Percentiles rank a stretch among this genome's conserved stretches.
Evolutionary conservation across 2,113 vertebrate genomes (phyloP).

Genomic region (Anoura caudifer): DNA sequence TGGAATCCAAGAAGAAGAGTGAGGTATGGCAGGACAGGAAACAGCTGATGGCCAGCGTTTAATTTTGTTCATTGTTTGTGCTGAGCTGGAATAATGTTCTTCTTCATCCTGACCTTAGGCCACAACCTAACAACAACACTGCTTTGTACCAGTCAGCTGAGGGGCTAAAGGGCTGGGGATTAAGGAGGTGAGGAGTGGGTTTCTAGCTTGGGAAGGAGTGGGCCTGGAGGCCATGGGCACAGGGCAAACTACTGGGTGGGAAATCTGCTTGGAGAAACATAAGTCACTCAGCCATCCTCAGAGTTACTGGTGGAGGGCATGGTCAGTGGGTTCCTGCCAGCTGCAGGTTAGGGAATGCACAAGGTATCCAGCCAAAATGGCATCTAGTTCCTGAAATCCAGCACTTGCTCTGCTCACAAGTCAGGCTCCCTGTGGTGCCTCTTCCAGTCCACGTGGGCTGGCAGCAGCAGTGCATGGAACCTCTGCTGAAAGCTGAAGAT

Average conservation of each 20-base stretch:
- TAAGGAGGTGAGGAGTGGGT: not conserved
- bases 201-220: not conserved
- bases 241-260: not conserved
- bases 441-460: not conserved
- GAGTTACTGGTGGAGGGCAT: not conserved
- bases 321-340: not conserved
- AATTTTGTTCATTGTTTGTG: fast-evolving
- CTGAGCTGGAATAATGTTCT: not conserved
- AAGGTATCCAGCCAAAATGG: not conserved
- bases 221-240: not conserved
- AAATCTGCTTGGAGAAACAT: not conserved
- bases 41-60: not conserved
- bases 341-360: not conserved
- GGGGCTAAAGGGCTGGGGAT: not conserved
- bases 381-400: not conserved
- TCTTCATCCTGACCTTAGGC: not conserved
- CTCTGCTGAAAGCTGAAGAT: not conserved
- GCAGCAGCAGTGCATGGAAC: not conserved
- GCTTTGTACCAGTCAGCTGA: not conserved
- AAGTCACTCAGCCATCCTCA: not conserved
- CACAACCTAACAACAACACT: not conserved
- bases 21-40: not conserved
- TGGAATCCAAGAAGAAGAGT: not conserved
- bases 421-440: not conserved
- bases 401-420: not conserved